A percentile compares a stretch with the other conserved stretches of the same genome.
Conservation (phyloP, 2,113 vertebrate genomes). For the Hemiscyllium ocellatum region DNA sequence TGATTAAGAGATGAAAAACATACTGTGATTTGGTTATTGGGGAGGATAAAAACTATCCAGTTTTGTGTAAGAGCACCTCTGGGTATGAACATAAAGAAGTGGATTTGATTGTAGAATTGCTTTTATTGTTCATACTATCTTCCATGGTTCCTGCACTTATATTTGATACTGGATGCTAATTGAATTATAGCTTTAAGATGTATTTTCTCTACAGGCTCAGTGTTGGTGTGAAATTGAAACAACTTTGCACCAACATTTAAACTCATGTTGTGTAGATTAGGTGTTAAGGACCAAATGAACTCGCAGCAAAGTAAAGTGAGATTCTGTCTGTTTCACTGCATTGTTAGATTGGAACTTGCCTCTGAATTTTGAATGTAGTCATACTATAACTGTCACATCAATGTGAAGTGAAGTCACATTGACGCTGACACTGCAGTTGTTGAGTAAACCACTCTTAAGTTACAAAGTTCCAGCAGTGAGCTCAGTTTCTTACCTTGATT, state of each 20-base stretch:
- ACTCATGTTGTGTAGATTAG: background rate
- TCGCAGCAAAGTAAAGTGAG: background rate
- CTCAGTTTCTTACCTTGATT: background rate
- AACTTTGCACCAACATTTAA: background rate
- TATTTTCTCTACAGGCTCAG: background rate
- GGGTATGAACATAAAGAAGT: background rate
- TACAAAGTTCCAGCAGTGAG: background rate
- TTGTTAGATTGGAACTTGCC: too few relatives aligned
- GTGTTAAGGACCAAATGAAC: background rate
- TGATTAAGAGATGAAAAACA: too few relatives aligned
- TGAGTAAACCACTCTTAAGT: background rate
- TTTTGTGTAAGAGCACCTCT: too few relatives aligned
- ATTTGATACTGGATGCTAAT: background rate
- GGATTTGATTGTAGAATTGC: background rate
- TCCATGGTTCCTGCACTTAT: background rate
- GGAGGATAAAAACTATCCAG: too few relatives aligned
- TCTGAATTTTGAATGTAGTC: background rate
- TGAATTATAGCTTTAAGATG: background rate
- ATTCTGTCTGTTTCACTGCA: too few relatives aligned
- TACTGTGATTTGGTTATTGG: too few relatives aligned
- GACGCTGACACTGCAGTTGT: background rate
- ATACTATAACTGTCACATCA: background rate
- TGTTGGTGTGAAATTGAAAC: background rate
- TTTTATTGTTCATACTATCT: background rate
- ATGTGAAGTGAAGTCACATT: background rate